Percentiles rank a stretch among this genome's conserved stretches.
Conservation (phyloP, 2,113 vertebrate species). For the Rhineura floridana region DNA sequence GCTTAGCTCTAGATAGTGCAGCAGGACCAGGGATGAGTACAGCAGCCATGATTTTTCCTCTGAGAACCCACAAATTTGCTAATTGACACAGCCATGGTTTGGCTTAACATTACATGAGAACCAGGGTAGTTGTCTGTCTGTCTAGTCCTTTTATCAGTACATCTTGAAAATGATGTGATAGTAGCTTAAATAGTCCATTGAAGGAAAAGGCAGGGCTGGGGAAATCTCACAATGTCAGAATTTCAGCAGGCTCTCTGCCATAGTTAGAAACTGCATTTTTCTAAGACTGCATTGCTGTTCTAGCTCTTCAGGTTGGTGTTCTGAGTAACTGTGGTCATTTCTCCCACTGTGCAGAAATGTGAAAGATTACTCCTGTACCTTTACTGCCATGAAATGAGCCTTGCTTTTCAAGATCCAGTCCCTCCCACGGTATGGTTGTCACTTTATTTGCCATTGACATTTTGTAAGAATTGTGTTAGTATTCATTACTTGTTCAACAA, state of each 20-base stretch:
- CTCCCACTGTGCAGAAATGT: conserved; percentile 75
- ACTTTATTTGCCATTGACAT: neutral
- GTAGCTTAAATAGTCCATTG: neutral
- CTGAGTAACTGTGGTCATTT: conserved; percentile 22
- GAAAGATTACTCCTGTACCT: conserved; percentile 80
- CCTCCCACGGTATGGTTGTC: conserved; percentile 77
- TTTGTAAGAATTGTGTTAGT: neutral
- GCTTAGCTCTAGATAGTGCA: no score
- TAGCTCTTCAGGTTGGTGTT: neutral
- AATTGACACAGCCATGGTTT: no score
- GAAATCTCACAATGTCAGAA: neutral
- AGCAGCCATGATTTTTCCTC: no score
- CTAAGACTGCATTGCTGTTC: neutral
- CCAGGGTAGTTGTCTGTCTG: no score
- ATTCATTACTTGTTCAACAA: neutral
- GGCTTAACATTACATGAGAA: no score
- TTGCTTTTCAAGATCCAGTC: conserved; percentile 84
- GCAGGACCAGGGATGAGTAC: no score
- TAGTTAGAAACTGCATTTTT: neutral
- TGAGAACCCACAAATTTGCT: no score
- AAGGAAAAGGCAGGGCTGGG: neutral
- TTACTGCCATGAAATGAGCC: conserved; percentile 85
- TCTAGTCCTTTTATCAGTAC: neutral
- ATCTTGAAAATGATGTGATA: neutral
- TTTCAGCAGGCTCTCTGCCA: neutral